Evolutionary conservation across 1,140 invertebrate genomes (phyloP), one percentile per base, ranked within the genome.

Genomic region (Diorhabda sublineata): DNA sequence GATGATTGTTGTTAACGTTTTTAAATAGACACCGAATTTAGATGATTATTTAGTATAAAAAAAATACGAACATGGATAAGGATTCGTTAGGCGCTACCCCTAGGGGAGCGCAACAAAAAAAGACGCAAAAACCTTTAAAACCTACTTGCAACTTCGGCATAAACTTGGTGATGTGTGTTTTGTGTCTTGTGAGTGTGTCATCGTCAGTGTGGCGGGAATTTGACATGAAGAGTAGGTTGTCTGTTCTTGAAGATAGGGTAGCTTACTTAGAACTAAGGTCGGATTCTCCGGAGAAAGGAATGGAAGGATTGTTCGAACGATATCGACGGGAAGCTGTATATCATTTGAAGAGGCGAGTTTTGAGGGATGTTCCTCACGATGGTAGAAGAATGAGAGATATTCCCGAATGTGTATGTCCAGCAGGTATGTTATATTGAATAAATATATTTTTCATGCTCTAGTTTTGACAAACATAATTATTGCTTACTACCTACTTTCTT

Each of bases 331-430:
- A 80, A 45, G 71, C 74, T 26, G 70, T 76, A 43, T 59, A 74
- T 3, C 74, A 75, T 42, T 58, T 77, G 11, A 69, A 74, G 66
- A 70, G 73, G 58, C 70, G 79, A 60, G 72, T 76, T 41, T 62
- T 58, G 9, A 76, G 80, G 68, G 76, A 79, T 73, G 66, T 74
- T 44, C 61, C 41, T 7, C 45, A 61, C 3, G 61, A 44, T 47
- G 42, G 42, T 8, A 67, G 76, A 57, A 69, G 61, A 4, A 63
- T 72, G 42, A 75, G 76, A 71, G 78, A 81, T 71, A 78, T 70
- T 5, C 77, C 78, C 4, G 80, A 81, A 73, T 81, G 80, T 70
- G 71, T 79, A 69, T 81, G 80, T 78, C 80, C 80, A 69, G 73
- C 80, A 80, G 80, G 80, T 81, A 26, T 26, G 26, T 26, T 26